Evolutionary conservation across 1,140 invertebrate genomes (phyloP).

Genomic region (Drosophila pachea): DNA sequence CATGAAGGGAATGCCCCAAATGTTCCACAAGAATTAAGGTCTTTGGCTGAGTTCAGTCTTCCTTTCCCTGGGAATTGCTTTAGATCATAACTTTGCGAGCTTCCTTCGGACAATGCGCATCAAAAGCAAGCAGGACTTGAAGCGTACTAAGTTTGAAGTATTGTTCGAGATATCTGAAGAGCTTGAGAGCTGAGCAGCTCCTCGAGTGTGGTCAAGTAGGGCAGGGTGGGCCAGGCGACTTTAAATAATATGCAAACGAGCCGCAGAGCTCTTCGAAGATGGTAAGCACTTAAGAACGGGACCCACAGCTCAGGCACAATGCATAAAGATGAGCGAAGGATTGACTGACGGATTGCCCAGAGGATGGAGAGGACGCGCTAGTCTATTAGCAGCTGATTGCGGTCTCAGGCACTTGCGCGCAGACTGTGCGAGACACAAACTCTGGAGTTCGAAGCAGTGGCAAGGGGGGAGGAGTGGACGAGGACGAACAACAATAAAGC

Average conservation of each 20-base stretch:
- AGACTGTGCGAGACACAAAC: slow-evolving; percentile 25
- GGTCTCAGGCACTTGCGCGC: slow-evolving; percentile 39
- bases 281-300: slow-evolving; percentile 2
- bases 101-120: too few species aligned
- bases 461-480: background rate
- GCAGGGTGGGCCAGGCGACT: background rate
- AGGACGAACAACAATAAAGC: slow-evolving; percentile 1
- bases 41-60: too few species aligned
- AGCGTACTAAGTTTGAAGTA: slow-evolving; percentile 7
- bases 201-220: background rate
- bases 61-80: too few species aligned
- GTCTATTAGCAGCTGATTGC: slow-evolving; percentile 62
- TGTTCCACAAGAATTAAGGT: too few species aligned
- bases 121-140: too few species aligned
- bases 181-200: background rate
- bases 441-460: too few species aligned
- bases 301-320: slow-evolving; percentile 8
- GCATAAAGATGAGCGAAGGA: slow-evolving; percentile 9
- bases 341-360: background rate
- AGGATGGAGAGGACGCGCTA: slow-evolving; percentile 1
- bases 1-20: too few species aligned
- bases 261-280: slow-evolving; percentile 8
- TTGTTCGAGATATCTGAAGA: slow-evolving; percentile 10
- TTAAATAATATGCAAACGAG: slow-evolving; percentile 14
- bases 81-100: too few species aligned